Evolutionary conservation across 2,888 invertebrate species (phyloP).

Genomic region (Chaetogeoica ovagalla): DNA sequence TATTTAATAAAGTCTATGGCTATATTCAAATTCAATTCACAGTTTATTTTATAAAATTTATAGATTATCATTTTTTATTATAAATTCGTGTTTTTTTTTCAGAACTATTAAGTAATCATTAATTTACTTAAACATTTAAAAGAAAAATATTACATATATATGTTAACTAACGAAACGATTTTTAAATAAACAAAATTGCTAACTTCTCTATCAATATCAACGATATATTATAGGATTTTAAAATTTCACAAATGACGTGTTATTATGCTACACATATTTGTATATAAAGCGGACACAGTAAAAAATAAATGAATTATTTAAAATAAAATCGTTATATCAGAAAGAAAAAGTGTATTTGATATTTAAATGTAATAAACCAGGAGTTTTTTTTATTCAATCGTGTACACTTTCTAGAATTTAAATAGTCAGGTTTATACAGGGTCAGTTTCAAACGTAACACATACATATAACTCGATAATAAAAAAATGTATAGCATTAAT

Average conservation of each 20-base stretch:
- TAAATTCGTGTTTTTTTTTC: background rate
- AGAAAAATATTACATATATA: no score
- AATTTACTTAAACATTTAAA: no score
- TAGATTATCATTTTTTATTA: background rate
- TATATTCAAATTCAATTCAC: background rate
- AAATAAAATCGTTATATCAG: background rate
- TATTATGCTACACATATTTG: background rate
- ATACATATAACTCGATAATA: slow-evolving; percentile 4
- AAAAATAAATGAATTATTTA: background rate
- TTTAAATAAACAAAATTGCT: no score
- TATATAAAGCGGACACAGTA: background rate
- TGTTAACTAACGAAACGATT: no score
- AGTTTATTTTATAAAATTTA: no score
- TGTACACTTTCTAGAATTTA: slow-evolving; percentile 35
- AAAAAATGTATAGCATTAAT: slow-evolving; percentile 17
- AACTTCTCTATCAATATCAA: background rate
- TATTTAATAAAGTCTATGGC: background rate
- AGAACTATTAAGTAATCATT: no score
- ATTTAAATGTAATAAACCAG: slow-evolving; percentile 5
- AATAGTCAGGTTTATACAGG: slow-evolving; percentile 18
- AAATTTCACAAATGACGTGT: background rate
- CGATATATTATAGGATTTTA: background rate
- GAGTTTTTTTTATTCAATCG: background rate
- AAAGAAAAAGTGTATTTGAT: background rate
- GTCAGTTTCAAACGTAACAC: slow-evolving; percentile 31